These are phyloP conservation scores for Ryuthela nishihirai DNA, from an alignment of 2,888 invertebrate genomes.

Conservation along the genomic window DNA sequence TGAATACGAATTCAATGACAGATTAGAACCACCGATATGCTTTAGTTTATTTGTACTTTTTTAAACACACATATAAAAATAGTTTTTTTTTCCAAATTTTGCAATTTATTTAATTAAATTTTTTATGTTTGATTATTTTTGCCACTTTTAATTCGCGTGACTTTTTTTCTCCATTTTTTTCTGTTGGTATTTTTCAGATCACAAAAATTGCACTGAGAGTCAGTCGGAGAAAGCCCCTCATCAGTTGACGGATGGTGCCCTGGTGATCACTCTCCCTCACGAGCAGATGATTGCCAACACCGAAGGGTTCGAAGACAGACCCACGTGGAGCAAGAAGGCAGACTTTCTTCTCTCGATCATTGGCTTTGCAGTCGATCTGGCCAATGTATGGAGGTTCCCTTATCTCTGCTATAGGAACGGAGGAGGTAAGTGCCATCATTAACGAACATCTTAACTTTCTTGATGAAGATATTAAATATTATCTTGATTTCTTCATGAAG, in stretches of 20 bases:
- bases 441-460: too few relatives aligned
- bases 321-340: slow-evolving; percentile 39
- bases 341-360: slow-evolving; percentile 39
- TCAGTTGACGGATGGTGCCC: slow-evolving; percentile 30
- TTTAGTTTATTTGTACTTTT: too few relatives aligned
- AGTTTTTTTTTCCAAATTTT: too few relatives aligned
- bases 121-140: too few relatives aligned
- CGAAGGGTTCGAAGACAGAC: slow-evolving; percentile 23
- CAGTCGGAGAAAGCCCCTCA: slow-evolving; percentile 15
- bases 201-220: slow-evolving; percentile 22
- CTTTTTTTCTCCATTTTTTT: too few relatives aligned
- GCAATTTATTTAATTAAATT: too few relatives aligned
- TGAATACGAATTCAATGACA: too few relatives aligned
- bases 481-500: too few relatives aligned
- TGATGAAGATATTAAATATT: too few relatives aligned
- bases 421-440: slow-evolving; percentile 50
- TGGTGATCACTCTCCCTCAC: slow-evolving; percentile 29
- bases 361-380: slow-evolving; percentile 52
- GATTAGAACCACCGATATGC: too few relatives aligned
- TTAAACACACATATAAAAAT: too few relatives aligned
- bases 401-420: slow-evolving; percentile 53
- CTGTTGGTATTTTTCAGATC: slow-evolving; percentile 9
- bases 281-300: slow-evolving; percentile 9
- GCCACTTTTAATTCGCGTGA: too few relatives aligned
- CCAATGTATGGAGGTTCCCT: slow-evolving; percentile 53